Evolutionary conservation across 2,888 invertebrate genomes (phyloP), one percentile per base, ranked within the genome.

Genomic region (Branchellion lobata): DNA sequence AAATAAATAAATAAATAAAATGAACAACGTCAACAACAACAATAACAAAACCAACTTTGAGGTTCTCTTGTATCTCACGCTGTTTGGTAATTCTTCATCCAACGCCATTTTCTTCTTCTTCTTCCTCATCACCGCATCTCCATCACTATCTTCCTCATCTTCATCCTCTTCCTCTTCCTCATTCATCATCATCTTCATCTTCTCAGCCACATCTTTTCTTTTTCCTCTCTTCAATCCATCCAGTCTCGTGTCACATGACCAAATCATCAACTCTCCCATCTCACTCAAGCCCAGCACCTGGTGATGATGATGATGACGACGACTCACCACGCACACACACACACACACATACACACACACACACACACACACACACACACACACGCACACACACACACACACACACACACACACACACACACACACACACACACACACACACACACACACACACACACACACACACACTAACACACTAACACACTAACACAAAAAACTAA

Each of bases 161-260:
- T 85, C 85, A 61, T 82, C 82, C 29, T 83, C 84, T 40, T 83
- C 82, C 2, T 81, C 81, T 18, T 81, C 77, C 21, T 81, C 61
- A 3, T 27, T 85, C 85, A 61, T 82, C 82, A 34, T 83, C 84
- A 36, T 83, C 82, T 1, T 81, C 61, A 57, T 24, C 24, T 81
- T 80, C 33, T 82, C 81, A 18, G 61, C 71, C 14, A 76, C 36
- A n/a, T 76, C 61, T 29, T 31, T 34, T 14, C 80, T 68, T 90
- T 33, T 77, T 0, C 83, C 87, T 89, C 82, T 81, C 82, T 84
- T 87, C 71, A 95, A 88, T 78, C 92, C 92, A 75, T 91, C 91
- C 0, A 92, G 90, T 80, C 92, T 91, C 77, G 93, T 88, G 84
- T 91, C 92, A 83, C 94, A 93, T 85, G 94, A 92, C 96, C 96